Conservation (phyloP, 2,113 vertebrate genomes). For the Cyphomyrus plagiostoma region DNA sequence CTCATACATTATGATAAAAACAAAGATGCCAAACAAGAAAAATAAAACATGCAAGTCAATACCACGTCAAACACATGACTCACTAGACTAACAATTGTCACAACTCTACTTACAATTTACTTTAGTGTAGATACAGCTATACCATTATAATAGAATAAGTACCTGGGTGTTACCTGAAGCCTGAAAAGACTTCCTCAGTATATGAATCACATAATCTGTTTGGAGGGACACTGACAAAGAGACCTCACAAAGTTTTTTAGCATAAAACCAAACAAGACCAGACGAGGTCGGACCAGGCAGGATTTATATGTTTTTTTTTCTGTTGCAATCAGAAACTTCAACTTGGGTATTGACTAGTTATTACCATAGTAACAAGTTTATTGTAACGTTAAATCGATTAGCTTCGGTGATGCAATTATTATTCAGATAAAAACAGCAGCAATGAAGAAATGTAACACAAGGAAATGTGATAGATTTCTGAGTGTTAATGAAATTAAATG, state of each 20-base stretch:
- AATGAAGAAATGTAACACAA: not conserved
- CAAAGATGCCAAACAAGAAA: not conserved
- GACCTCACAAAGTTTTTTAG: not conserved
- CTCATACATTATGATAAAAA: not conserved
- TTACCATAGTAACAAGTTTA: not conserved
- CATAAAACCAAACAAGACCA: not conserved
- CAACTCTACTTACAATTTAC: not conserved
- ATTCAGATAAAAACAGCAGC: not conserved
- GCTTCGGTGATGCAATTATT: not conserved
- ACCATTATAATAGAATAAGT: not conserved
- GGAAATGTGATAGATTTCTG: not conserved
- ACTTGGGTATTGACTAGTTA: not conserved
- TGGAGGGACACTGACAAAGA: slow-evolving; percentile 1
- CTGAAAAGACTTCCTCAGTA: not conserved
- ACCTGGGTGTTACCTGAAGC: not conserved
- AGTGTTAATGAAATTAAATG: not conserved
- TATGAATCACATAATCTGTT: not conserved
- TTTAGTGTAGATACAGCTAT: not conserved
- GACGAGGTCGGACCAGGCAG: not conserved
- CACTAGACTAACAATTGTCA: not conserved
- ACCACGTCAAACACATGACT: not conserved
- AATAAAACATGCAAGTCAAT: not conserved
- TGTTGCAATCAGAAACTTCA: not conserved
- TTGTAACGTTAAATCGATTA: not conserved
- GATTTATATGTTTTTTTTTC: not conserved